Base-by-base conservation (phyloP, 2,888 invertebrate species). In the Phrixothrix hirtus region DNA sequence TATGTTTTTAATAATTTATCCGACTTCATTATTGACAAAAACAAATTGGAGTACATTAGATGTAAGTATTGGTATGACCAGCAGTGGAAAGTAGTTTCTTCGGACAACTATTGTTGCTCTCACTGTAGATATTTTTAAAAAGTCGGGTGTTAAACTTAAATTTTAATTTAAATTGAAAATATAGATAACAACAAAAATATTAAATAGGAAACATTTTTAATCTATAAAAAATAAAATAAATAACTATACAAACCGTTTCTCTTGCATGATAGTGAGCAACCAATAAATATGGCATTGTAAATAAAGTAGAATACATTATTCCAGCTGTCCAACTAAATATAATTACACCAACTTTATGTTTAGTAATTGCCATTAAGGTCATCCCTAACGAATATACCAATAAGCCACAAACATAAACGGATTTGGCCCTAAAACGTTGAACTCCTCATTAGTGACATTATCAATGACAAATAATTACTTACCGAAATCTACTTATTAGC, bases 241-340 rank as follows among this genome's bases (percentile, higher is more conserved):
- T 27, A 32, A 21, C 1, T 9, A n/a, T 47, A 68, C 83, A 83
- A 79, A 95, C 96, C 79, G 84, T 87, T 64, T 91, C 89, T 52
- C 86, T 86, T n/a, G 92, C 87, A 72, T 97, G 96, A 73, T 96
- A 97, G 72, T 93, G 91, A 2, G 97, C 96, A 16, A 97, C 86
- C 43, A 97, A 79, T 25, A 96, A 79, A 70, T 95, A 97, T 1
- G 96, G 96, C 93, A 97, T 93, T 6, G 96, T 97, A 76, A 97
- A 97, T 15, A 97, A 81, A 0, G 96, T 96, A 9, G 96, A 95
- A 76, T 97, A 97, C 94, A 96, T 95, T 35, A 97, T 87, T 1
- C 97, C 96, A 1, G 96, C 95, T 0, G 93, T 88, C 84, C 94
- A 92, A 60, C 95, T 94, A 74, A 94, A 92, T 29, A 94, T 70